These are phyloP conservation scores for Dendrolimus houi DNA, from an alignment of 2,888 invertebrate species.

Conservation along the genomic window DNA sequence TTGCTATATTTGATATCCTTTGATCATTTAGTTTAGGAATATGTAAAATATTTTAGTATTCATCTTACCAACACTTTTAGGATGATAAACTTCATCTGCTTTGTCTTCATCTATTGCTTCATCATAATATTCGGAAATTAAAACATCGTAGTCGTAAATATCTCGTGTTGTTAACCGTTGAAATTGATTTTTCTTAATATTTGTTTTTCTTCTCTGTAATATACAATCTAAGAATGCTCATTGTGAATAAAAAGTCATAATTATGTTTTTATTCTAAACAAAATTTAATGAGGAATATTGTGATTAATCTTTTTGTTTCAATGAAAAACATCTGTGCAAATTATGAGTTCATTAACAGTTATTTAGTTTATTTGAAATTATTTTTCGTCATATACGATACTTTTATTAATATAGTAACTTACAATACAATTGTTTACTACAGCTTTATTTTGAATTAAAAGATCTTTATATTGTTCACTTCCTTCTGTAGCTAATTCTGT, in stretches of 20 bases:
- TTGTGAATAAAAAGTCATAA: neutral
- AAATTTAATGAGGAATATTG: neutral
- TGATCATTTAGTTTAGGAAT: no score
- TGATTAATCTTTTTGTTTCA: neutral
- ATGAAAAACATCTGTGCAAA: neutral
- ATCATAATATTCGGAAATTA: constrained; percentile 62
- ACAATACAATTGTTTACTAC: neutral
- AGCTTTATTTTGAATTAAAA: neutral
- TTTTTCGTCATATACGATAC: neutral
- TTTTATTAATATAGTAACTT: neutral
- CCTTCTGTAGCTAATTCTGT: neutral
- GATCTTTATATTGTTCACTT: neutral
- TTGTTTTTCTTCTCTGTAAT: neutral
- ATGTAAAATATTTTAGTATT: no score
- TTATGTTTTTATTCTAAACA: neutral
- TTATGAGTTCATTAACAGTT: neutral
- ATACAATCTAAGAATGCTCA: neutral
- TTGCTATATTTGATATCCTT: no score
- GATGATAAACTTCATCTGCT: constrained; percentile 44
- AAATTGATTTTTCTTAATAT: no score
- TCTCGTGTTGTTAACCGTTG: neutral
- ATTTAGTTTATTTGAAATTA: neutral
- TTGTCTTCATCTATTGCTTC: constrained; percentile 34
- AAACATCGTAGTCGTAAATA: constrained; percentile 15
- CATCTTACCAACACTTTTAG: neutral